These are phyloP conservation scores for Anolis carolinensis DNA, from an alignment of 2,113 vertebrate genomes.

Conservation along the genomic window DNA sequence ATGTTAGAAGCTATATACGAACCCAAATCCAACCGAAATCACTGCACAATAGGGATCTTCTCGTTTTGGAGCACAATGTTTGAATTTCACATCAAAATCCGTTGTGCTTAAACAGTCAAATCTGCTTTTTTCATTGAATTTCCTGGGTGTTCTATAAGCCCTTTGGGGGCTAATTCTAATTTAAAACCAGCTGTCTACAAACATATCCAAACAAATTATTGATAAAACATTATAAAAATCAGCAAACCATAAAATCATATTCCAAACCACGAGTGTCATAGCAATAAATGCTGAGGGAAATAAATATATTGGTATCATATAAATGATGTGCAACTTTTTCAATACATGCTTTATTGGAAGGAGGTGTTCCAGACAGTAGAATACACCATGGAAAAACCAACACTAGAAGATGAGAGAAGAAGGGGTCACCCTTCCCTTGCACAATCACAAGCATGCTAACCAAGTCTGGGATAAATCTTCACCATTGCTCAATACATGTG, in stretches of 20 bases:
- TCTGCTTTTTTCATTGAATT: background rate
- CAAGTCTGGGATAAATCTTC: background rate
- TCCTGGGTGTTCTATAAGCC: background rate
- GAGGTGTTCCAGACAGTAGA: too few species aligned
- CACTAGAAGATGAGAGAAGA: too few species aligned
- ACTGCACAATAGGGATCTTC: background rate
- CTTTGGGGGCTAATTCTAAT: background rate
- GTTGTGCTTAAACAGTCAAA: background rate
- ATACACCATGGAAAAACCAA: too few species aligned
- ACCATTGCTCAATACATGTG: background rate
- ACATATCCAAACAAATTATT: background rate
- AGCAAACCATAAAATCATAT: background rate
- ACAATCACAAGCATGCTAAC: too few species aligned
- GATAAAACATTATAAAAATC: background rate
- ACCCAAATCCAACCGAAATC: background rate
- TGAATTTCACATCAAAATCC: background rate
- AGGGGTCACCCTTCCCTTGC: too few species aligned
- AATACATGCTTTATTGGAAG: too few species aligned
- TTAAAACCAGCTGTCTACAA: background rate
- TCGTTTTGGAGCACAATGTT: background rate
- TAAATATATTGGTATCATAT: too few species aligned
- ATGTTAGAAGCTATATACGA: background rate
- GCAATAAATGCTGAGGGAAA: too few species aligned
- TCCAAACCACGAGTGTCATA: too few species aligned
- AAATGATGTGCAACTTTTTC: too few species aligned